Base-by-base conservation (phyloP, 2,797 vertebrate genomes). In the Pipistrellus pygmaeus region DNA sequence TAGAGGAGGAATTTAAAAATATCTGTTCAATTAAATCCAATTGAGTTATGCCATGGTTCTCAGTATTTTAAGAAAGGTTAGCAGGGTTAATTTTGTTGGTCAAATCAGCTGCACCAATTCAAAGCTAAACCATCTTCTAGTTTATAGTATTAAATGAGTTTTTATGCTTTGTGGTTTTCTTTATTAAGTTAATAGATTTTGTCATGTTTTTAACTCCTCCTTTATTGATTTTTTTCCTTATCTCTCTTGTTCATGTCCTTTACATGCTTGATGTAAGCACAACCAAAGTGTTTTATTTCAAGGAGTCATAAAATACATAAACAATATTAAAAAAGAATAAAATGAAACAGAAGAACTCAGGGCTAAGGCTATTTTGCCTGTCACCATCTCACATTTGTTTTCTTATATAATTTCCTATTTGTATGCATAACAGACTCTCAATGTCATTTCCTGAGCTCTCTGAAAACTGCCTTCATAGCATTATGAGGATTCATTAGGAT, bases 391-490 rank as follows among this genome's bases (percentile, higher is more conserved):
- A 30, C 25, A 73, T 55, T 86, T 38, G 53, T 15, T 9, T 35
- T n/a, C 25, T 55, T 85, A 35, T 69, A 84, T 89, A 57, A 72
- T 75, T 92, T 93, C 18, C 25, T 86, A 12, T 62, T 82, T 91
- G 75, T 86, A 35, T 18, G 41, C 1, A 18, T 48, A 82, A 60
- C 3, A 41, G 72, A 62, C 30, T 88, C 38, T 84, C 93, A 57
- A 0, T 68, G 64, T 23, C 73, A 62, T 73, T 95, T 95, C 13
- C 25, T 27, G 15, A 91, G n/a, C 32, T 80, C 30, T 69, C n/a
- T 75, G 55, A 77, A 73, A 88, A 75, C 13, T 60, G 32, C 51
- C 51, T 92, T 92, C n/a, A 46, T 85, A 48, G 35, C 48, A 60
- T 35, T 88, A 35, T 71, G 85, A 80, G 44, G 66, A 84, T 84